Percentiles rank a stretch among this genome's conserved stretches.
These are phyloP conservation scores for Drosophila bocki DNA, from an alignment of 1,140 invertebrate species.

Conservation along the genomic window DNA sequence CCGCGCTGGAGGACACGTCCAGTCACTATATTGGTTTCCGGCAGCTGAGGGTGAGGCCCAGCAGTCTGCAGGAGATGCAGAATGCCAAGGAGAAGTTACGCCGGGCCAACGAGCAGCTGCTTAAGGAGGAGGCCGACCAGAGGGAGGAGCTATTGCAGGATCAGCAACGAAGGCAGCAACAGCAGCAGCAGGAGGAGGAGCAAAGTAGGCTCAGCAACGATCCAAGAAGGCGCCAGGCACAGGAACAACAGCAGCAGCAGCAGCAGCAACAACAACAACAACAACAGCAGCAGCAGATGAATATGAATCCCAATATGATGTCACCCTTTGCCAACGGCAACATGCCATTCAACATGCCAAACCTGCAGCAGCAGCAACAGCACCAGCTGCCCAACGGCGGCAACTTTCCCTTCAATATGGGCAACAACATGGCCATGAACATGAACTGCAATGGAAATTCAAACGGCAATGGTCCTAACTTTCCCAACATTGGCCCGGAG, in stretches of 20 bases:
- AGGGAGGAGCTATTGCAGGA: conserved; percentile 55
- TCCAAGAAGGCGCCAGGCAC: conserved; percentile 31
- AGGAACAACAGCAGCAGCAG: conserved; percentile 4
- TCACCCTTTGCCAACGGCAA: conserved; percentile 52
- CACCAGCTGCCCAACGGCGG: conserved; percentile 35
- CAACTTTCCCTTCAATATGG: conserved; percentile 38
- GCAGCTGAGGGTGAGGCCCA: conserved; percentile 86
- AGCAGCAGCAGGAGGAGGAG: conserved; percentile 31
- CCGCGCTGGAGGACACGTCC: conserved; percentile 86
- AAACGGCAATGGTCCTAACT: conserved; percentile 29
- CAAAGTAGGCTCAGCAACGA: conserved; percentile 26
- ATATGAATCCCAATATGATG: conserved; percentile 34
- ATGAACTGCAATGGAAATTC: conserved; percentile 20
- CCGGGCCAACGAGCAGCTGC: conserved; percentile 81
- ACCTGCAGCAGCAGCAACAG: conserved; percentile 2
- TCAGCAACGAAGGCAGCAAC: conserved; percentile 32
- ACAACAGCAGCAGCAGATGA: conserved; percentile 29
- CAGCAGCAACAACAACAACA: conserved; percentile 21
- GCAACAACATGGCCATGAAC: conserved; percentile 24
- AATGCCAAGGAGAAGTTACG: conserved; percentile 85
- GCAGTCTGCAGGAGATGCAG: conserved; percentile 86
- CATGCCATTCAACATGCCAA: conserved; percentile 60
- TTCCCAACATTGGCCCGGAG: conserved; percentile 5
- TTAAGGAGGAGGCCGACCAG: conserved; percentile 76
- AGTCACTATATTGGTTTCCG: conserved; percentile 87